Evolutionary conservation across 2,113 vertebrate species (phyloP).

Genomic region (Albula glossodonta): DNA sequence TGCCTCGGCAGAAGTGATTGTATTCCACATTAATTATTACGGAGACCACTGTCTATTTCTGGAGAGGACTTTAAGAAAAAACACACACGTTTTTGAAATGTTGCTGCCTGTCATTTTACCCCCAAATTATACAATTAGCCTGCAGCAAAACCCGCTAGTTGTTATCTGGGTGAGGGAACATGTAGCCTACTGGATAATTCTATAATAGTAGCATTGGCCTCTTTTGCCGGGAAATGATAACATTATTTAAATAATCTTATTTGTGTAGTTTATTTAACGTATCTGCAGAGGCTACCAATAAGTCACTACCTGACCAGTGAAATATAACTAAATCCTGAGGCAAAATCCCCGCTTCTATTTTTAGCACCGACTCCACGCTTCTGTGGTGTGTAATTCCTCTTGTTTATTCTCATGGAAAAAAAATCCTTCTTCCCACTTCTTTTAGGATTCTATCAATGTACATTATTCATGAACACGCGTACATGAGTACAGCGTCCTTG

Average conservation of each 20-base stretch:
- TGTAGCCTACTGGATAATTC: not conserved
- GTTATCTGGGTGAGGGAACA: not conserved
- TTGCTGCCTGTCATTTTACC: not conserved
- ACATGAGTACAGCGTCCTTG: conserved; percentile 28
- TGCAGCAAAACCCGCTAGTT: not conserved
- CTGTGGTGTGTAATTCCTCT: conserved; percentile 63
- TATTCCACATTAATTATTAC: conserved; percentile 59
- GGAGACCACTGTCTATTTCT: conserved; percentile 58
- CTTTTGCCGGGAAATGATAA: not conserved
- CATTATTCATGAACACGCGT: conserved; percentile 59
- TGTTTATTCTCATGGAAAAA: conserved; percentile 63
- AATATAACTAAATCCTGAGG: conserved; percentile 62
- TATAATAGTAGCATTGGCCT: not conserved
- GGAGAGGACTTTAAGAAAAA: conserved; percentile 49
- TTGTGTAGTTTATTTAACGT: not conserved
- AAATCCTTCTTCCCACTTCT: conserved; percentile 49
- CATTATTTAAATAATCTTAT: not conserved
- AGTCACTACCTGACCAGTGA: conserved; percentile 64
- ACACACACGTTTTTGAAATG: conserved; percentile 22
- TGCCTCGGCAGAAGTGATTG: conserved; percentile 60
- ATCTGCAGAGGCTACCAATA: conserved; percentile 39
- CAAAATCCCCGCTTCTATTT: conserved; percentile 62
- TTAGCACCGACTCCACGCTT: conserved; percentile 56
- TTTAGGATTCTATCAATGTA: conserved; percentile 57
- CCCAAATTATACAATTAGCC: not conserved